Percentiles rank a stretch among this genome's conserved stretches.
Evolutionary conservation across 2,797 vertebrate species (phyloP).

Genomic region (Cuniculus paca): DNA sequence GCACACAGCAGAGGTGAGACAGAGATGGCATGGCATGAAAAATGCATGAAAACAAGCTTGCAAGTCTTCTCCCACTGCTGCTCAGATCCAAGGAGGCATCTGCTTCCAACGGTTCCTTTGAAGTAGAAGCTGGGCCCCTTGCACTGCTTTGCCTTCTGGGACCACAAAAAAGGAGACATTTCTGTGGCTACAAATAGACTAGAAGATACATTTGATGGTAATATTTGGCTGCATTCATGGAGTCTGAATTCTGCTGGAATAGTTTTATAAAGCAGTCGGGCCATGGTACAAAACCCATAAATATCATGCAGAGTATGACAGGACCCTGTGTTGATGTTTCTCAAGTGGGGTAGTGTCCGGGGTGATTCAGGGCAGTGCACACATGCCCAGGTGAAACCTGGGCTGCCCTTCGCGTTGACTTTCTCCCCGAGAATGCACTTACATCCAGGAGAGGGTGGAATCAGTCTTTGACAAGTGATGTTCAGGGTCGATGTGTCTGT

Average conservation of each 20-base stretch:
- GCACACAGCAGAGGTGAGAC: neutral
- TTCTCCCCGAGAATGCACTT: slow-evolving; percentile 7
- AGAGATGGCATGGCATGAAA: neutral
- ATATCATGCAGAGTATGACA: neutral
- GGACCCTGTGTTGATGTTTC: neutral
- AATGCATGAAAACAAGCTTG: neutral
- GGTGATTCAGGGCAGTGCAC: neutral
- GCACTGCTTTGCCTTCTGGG: neutral
- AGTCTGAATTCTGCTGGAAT: slow-evolving; percentile 34
- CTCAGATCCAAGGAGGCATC: neutral
- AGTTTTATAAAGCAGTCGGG: neutral
- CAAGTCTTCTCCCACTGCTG: neutral
- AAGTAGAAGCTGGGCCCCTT: slow-evolving; percentile 30
- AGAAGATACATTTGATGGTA: slow-evolving; percentile 57
- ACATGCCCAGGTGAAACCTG: neutral
- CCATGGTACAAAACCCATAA: neutral
- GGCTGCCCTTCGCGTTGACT: neutral
- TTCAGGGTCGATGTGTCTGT: slow-evolving; percentile 77
- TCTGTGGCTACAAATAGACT: slow-evolving; percentile 59
- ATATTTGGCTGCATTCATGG: neutral
- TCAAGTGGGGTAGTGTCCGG: neutral
- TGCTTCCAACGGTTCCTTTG: slow-evolving; percentile 53
- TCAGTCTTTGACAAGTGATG: neutral
- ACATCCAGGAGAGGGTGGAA: neutral
- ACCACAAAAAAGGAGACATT: slow-evolving; percentile 59